Base-by-base conservation (phyloP, 64 coral and sea anemone genomes). In the Catalaphyllia jardinei region DNA sequence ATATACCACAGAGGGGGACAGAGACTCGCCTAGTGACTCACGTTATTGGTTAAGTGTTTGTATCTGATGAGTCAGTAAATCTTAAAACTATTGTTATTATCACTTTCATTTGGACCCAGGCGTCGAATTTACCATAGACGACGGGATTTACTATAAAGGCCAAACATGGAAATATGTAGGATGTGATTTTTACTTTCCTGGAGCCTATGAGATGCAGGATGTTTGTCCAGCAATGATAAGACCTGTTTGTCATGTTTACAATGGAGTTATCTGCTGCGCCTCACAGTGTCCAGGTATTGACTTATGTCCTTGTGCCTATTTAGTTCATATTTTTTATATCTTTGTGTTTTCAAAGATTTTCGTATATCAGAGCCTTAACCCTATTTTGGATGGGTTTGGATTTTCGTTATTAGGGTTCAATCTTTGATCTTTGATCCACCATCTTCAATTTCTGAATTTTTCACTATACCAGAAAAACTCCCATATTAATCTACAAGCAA, bases 191-290 rank as follows among this genome's bases (percentile, higher is more conserved):
- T 83, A 83, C 80, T 83, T 83, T 18, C 31, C 60, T n/a, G 80
- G 80, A 22, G 19, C 24, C 8, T 24, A 24, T 25, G 63, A 25
- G 19, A 1, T 2, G 10, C 63, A 10, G 24, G 19, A 6, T 22
- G 63, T 67, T 4, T 83, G 80, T 15, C 61, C 80, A 46, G 4
- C 61, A 27, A 83, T 83, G 80, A 67, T 1, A 0, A 83, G 80
- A 27, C 80, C 80, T 4, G 22, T 69, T 14, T 83, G 80, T 69
- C 46, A 83, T 67, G 35, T 83, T 11, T 83, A 67, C 80, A 83
- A 83, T 50, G 80, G 80, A 83, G 35, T 8, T 42, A 49, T 83
- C 62, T 83, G 61, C 62, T 83, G 80, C 22, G 80, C 80, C 35
- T 50, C 60, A 2, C 8, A 83, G 0, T 83, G 80, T 38, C 62